These are phyloP conservation scores for Rissa tridactyla DNA, from an alignment of 2,113 vertebrate genomes.

Conservation along the genomic window DNA sequence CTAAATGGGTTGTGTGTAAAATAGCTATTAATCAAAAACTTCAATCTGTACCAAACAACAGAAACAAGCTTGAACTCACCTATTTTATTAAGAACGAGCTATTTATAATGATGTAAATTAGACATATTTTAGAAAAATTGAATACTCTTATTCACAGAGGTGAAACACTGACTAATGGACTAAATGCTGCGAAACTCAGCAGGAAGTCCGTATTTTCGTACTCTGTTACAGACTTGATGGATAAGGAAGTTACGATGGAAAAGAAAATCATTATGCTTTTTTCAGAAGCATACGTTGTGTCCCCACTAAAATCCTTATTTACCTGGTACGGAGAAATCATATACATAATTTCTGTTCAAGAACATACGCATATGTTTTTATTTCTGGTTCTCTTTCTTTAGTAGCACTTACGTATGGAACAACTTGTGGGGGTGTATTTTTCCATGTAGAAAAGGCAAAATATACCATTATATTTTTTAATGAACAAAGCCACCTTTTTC, in stretches of 20 bases:
- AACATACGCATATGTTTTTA: background rate
- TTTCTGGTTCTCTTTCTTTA: background rate
- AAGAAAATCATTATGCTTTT: background rate
- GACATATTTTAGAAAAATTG: background rate
- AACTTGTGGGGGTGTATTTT: background rate
- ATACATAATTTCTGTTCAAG: background rate
- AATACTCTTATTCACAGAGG: background rate
- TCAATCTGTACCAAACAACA: background rate
- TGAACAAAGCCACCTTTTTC: background rate
- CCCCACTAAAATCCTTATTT: background rate
- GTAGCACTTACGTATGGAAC: background rate
- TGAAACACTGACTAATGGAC: background rate
- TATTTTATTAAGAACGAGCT: background rate
- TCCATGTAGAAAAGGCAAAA: background rate
- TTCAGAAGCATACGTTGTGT: background rate
- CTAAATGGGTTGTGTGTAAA: background rate
- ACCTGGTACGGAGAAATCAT: background rate
- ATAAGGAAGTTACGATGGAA: background rate
- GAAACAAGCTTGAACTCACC: background rate
- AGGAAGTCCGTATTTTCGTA: background rate
- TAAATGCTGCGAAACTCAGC: background rate
- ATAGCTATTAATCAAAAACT: background rate
- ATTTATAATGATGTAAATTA: background rate
- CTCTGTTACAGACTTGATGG: background rate
- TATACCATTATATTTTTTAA: background rate